phyloP scores from a whole-genome alignment of 2,888 invertebrate species.

The Ephialtes manifestator region DNA sequence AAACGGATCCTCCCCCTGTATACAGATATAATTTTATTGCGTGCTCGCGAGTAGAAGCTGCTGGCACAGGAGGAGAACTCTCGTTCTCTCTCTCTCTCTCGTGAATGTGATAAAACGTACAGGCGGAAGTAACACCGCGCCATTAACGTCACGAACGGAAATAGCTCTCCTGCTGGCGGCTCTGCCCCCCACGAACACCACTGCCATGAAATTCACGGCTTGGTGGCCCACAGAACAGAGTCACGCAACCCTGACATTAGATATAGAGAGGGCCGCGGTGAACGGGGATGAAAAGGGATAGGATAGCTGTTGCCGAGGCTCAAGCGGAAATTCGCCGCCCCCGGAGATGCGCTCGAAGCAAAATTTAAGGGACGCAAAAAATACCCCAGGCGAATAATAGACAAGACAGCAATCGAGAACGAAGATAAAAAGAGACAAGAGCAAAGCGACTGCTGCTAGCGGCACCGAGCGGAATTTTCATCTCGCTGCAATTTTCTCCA shows the following conservation, averaged over 20 bases:
- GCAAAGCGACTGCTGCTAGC: neutral
- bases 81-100: slow-evolving; percentile 2
- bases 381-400: slow-evolving; percentile 13
- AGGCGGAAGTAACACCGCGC: slow-evolving; percentile 72
- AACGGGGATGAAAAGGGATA: slow-evolving; percentile 5
- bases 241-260: slow-evolving; percentile 72
- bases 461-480: slow-evolving; percentile 22
- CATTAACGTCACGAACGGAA: slow-evolving; percentile 76
- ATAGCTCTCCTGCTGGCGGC: slow-evolving; percentile 58
- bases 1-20: neutral
- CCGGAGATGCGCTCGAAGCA: slow-evolving; percentile 21
- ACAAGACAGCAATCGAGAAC: neutral
- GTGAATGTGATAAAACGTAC: slow-evolving; percentile 69
- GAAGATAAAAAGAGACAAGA: neutral
- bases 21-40: slow-evolving; percentile 40
- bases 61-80: slow-evolving; percentile 12
- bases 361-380: slow-evolving; percentile 29
- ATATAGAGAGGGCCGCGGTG: slow-evolving; percentile 10
- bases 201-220: slow-evolving; percentile 34
- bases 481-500: slow-evolving; percentile 17
- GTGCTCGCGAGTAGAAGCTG: slow-evolving; percentile 9
- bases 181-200: neutral
- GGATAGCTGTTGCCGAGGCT: slow-evolving; percentile 10
- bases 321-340: slow-evolving; percentile 15
- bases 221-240: slow-evolving; percentile 48